Evolutionary conservation across 2,113 vertebrate species (phyloP), one percentile per base, ranked within the genome.

Genomic region (Archilochus colubris): DNA sequence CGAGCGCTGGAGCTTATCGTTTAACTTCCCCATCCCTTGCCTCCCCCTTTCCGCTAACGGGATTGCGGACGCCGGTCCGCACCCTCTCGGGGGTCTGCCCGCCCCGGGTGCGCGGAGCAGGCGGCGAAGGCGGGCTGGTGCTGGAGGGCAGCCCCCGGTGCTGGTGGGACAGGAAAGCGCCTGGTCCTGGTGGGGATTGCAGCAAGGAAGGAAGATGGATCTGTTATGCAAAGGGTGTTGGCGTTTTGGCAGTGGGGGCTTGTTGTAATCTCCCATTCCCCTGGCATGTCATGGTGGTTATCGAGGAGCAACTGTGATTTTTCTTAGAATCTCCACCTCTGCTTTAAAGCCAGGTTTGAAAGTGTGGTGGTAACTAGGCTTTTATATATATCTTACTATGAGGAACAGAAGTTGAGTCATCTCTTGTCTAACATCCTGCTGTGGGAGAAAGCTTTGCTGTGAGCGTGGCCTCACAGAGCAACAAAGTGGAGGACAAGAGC

Each of bases 381-480:
- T 89, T 93, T 95, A 93, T 95, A 88, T 63, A 74, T 63, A 91
- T 88, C 68, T 63, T 80, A 27, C 76, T 40, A 8, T 8, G 81
- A 89, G 80, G 91, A 93, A 22, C 88, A 84, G 73, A 30, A 57
- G 92, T 92, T 94, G 96, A 96, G 86, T 96, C 94, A 96, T 96
- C 83, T 92, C 83, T 84, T 80, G 46, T 59, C 43, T 80, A 36
- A 82, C 92, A 84, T 95, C 94, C 92, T 91, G 82, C 91, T 70
- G 38, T 6, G 54, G 82, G 85, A 91, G 75, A 61, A 91, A 50
- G 92, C 74, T 84, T 50, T 69, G 40, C 63, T 43, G 44, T 8
- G 57, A 81, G 58, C 1, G 0, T 44, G 61, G 82, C 69, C 51
- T 81, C 33, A 40, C 40, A 40, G 40, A 40, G 40, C 3, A 4